These are phyloP conservation scores for Chiridota heheva DNA, from an alignment of 35 echinoderm and acorn worm species.

Conservation along the genomic window DNA sequence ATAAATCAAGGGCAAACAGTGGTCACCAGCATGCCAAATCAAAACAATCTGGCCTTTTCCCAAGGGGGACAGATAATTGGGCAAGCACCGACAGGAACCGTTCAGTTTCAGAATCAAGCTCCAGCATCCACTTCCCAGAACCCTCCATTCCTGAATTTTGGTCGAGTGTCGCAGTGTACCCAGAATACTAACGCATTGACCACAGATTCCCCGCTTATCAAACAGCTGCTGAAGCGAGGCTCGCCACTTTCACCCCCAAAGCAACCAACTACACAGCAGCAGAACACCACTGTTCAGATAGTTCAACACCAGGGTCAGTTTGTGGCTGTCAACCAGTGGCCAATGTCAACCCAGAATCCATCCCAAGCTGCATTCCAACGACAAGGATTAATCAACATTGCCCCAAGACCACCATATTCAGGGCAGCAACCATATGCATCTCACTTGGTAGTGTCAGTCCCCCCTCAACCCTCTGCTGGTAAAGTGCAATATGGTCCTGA, in stretches of 20 bases:
- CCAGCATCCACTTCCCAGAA: too few species aligned
- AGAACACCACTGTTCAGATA: slow-evolving; percentile 50
- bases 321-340: slow-evolving; percentile 24
- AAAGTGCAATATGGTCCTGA: slow-evolving; percentile 24
- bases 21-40: slow-evolving; percentile 39
- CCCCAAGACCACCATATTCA: slow-evolving; percentile 10
- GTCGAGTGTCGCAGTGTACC: slow-evolving; percentile 4
- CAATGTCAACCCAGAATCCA: not conserved
- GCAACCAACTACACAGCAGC: not conserved
- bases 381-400: slow-evolving; percentile 35
- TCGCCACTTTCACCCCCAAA: slow-evolving; percentile 49
- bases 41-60: slow-evolving; percentile 19
- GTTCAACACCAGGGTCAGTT: slow-evolving; percentile 52
- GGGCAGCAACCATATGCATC: slow-evolving; percentile 8
- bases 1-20: slow-evolving; percentile 12
- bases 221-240: slow-evolving; percentile 70
- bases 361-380: not conserved
- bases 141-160: slow-evolving; percentile 15
- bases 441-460: slow-evolving; percentile 23
- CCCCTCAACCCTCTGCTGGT: slow-evolving; percentile 7
- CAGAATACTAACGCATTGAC: slow-evolving; percentile 26
- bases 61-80: slow-evolving; percentile 31
- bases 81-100: slow-evolving; percentile 2
- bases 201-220: slow-evolving; percentile 89
- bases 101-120: slow-evolving; percentile 8